Percentiles rank a stretch among this genome's conserved stretches.
Conservation (phyloP, 2,113 vertebrate species). For the Aldabrachelys gigantea region DNA sequence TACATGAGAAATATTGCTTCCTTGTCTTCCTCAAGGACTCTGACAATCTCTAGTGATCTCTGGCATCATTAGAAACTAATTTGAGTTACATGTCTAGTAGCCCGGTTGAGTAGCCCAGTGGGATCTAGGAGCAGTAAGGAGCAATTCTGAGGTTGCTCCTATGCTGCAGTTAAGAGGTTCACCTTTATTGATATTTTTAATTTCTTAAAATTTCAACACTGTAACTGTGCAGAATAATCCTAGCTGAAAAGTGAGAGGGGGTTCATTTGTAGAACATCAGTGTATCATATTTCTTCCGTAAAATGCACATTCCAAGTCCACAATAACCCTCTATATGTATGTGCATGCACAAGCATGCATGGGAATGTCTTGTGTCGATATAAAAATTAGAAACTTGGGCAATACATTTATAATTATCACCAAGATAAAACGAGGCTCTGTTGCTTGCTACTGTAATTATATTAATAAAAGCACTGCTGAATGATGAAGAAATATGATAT, state of each 20-base stretch:
- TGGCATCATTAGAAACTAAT: neutral
- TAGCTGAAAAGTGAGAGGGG: neutral
- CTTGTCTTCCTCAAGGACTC: neutral
- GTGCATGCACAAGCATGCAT: slow-evolving; percentile 26
- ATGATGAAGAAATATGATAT: slow-evolving; percentile 64
- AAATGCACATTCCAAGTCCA: neutral
- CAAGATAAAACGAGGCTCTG: slow-evolving; percentile 59
- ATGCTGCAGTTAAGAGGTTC: neutral
- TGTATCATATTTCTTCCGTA: neutral
- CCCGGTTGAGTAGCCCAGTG: neutral
- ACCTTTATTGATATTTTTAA: neutral
- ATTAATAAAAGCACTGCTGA: slow-evolving; percentile 71
- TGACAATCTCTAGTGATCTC: neutral
- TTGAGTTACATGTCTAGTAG: rapidly evolving
- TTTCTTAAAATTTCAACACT: neutral
- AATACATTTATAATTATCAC: slow-evolving; percentile 62
- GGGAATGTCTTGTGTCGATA: slow-evolving; percentile 57
- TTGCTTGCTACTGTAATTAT: slow-evolving; percentile 60
- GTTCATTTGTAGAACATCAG: neutral
- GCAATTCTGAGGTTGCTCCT: neutral
- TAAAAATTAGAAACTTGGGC: slow-evolving; percentile 51
- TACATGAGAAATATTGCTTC: neutral
- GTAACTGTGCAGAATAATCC: neutral
- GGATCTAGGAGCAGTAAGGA: neutral
- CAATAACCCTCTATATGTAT: neutral